phyloP scores from a whole-genome alignment of 2,113 vertebrate species.

The Aegithalos caudatus region DNA sequence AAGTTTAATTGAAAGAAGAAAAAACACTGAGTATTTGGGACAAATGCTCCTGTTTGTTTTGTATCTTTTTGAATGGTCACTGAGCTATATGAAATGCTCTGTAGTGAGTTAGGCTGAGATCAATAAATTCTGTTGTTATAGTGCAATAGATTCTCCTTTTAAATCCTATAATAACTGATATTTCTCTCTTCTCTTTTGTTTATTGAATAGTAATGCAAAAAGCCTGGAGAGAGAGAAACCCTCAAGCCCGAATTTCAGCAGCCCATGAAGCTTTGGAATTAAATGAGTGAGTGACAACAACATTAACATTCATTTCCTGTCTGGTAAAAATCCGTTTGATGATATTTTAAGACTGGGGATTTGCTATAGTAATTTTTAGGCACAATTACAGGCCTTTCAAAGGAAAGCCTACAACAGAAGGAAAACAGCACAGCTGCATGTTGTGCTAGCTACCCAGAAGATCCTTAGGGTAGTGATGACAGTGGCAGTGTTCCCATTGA shows the following conservation, averaged over 20 bases:
- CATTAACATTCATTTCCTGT: neutral
- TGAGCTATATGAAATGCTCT: conserved; percentile 2
- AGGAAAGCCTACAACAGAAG: neutral
- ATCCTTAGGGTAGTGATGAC: neutral
- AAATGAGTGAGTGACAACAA: conserved; percentile 87
- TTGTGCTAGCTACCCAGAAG: neutral
- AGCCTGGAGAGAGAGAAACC: conserved; percentile 98
- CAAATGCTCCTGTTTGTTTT: neutral
- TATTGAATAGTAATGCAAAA: conserved; percentile 93
- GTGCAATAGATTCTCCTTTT: neutral
- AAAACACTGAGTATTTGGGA: neutral
- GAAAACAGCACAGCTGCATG: neutral
- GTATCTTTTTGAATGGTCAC: neutral
- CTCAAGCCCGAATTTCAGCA: conserved; percentile 95
- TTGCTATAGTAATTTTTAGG: conserved; percentile 7
- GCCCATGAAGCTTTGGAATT: conserved; percentile 97
- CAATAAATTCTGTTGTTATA: conserved; percentile 1
- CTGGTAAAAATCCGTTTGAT: neutral
- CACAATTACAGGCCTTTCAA: neutral
- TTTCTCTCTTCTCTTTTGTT: conserved; percentile 35
- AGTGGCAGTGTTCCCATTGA: neutral
- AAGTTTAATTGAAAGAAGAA: neutral
- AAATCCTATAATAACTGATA: conserved; percentile 27
- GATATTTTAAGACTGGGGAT: neutral
- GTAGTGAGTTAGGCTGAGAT: neutral